phyloP scores from a whole-genome alignment of 2,113 vertebrate genomes.

The Thinocorus orbignyianus region DNA sequence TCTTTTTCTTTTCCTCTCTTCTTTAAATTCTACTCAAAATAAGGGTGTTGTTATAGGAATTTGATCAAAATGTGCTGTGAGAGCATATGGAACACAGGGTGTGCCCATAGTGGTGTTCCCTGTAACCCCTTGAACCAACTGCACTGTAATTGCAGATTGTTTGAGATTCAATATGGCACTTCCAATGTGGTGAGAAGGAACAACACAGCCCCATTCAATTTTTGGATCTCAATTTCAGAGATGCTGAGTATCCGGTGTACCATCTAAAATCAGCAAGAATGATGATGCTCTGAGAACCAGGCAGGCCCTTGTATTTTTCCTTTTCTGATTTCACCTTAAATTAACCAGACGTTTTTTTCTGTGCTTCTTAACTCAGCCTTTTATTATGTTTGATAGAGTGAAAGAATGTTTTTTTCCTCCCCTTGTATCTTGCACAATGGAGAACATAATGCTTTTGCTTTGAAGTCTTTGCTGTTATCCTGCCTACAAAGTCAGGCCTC shows the following conservation, averaged over 20 bases:
- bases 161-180: background rate
- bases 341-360: conserved; percentile 49
- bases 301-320: conserved; percentile 33
- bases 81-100: background rate
- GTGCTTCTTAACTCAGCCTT: conserved; percentile 56
- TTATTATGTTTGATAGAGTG: conserved; percentile 59
- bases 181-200: background rate
- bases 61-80: background rate
- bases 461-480: conserved; percentile 56
- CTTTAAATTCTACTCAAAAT: background rate
- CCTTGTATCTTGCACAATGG: conserved; percentile 63
- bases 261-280: conserved; percentile 21
- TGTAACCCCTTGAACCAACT: background rate
- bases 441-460: conserved; percentile 66
- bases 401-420: conserved; percentile 62
- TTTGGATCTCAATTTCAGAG: conserved; percentile 36
- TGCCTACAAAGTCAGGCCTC: conserved; percentile 47
- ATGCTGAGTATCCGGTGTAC: background rate
- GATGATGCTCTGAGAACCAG: background rate
- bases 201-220: conserved; percentile 4
- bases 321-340: conserved; percentile 62
- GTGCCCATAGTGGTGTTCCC: background rate
- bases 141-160: background rate
- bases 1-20: background rate
- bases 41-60: background rate